A percentile compares a stretch with the other conserved stretches of the same genome.
Conservation (phyloP, 1,140 invertebrate genomes). For the Heliconius melpomene region DNA sequence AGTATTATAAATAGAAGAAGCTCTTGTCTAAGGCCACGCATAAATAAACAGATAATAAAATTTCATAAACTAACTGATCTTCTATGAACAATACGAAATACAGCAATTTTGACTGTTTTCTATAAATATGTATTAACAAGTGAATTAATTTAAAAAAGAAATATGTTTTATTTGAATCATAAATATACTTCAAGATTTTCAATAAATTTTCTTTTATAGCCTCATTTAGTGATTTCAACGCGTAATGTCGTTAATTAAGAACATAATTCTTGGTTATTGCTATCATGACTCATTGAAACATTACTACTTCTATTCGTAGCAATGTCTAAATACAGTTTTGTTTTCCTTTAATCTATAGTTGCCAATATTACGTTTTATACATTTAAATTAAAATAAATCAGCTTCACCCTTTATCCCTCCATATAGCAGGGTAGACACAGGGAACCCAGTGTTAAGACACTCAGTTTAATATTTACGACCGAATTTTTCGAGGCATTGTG, state of each 20-base stretch:
- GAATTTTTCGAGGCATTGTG: too few relatives aligned
- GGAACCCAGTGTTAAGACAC: too few relatives aligned
- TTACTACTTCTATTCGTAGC: neutral
- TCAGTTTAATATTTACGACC: too few relatives aligned
- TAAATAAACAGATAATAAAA: neutral
- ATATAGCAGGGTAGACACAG: too few relatives aligned
- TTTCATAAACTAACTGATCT: neutral
- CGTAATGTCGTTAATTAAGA: conserved; percentile 33
- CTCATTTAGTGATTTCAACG: conserved; percentile 19
- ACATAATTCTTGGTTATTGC: conserved; percentile 29
- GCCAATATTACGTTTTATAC: neutral
- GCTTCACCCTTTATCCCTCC: too few relatives aligned
- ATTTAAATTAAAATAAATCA: too few relatives aligned
- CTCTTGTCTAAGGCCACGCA: neutral
- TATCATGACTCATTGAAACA: conserved; percentile 20
- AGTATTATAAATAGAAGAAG: neutral
- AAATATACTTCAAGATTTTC: conserved; percentile 14
- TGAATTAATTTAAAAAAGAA: neutral
- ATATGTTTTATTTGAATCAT: conserved; percentile 3
- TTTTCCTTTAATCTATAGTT: neutral
- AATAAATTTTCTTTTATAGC: conserved; percentile 22
- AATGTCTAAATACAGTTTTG: neutral
- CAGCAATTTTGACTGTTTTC: neutral
- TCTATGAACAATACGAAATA: neutral
- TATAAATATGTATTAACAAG: neutral